These are phyloP conservation scores for Zoanthus sansibaricus DNA, from an alignment of 92 coral and sea anemone genomes.

Conservation along the genomic window DNA sequence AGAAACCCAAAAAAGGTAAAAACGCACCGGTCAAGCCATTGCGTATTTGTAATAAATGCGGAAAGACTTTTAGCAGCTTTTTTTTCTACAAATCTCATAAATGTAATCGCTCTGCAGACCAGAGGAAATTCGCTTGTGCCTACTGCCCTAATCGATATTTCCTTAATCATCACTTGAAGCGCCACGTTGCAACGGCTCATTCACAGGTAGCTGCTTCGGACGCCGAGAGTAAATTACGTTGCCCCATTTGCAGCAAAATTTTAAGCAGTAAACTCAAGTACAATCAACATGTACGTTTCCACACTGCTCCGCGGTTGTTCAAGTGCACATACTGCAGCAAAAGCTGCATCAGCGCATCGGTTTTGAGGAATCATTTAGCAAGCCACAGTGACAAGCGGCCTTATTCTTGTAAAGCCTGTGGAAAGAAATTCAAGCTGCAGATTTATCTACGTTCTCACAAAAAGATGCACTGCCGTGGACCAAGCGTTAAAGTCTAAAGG, in stretches of 20 bases:
- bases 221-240: neutral
- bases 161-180: slow-evolving; percentile 14
- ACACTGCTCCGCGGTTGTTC: neutral
- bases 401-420: neutral
- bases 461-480: neutral
- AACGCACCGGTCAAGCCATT: neutral
- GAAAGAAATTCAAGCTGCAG: neutral
- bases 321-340: neutral
- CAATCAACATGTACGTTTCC: neutral
- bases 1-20: neutral
- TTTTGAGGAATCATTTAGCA: neutral
- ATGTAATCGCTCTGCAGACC: neutral
- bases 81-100: slow-evolving; percentile 2
- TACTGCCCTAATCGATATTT: slow-evolving; percentile 36
- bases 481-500: neutral
- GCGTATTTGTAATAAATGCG: slow-evolving; percentile 5
- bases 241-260: neutral
- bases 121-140: slow-evolving; percentile 16
- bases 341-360: neutral
- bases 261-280: neutral
- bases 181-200: neutral
- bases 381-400: neutral
- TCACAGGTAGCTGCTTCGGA: neutral
- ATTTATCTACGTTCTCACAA: neutral
- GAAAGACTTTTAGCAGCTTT: neutral